These are phyloP conservation scores for Lophura nycthemera DNA, from an alignment of 2,113 vertebrate genomes.

Conservation along the genomic window DNA sequence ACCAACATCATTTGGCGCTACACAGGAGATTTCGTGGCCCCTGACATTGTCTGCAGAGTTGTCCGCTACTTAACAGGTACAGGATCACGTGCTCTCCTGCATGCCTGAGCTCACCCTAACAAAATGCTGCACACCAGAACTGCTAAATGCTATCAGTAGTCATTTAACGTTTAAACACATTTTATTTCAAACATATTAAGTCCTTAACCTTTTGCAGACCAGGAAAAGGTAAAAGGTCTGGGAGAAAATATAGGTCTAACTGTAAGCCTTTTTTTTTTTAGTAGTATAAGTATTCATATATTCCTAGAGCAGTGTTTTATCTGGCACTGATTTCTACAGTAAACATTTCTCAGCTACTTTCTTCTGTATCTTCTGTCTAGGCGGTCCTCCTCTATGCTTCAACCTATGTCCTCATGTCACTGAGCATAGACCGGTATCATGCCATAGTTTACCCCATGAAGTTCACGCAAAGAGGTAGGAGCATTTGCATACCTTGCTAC, in stretches of 20 bases:
- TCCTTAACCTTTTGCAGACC: neutral
- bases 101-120: fast-evolving
- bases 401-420: slow-evolving; percentile 80
- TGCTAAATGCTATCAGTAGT: neutral
- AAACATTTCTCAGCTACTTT: neutral
- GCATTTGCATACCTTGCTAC: neutral
- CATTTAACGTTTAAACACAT: neutral
- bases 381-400: slow-evolving; percentile 84
- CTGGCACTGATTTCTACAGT: neutral
- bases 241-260: neutral
- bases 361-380: slow-evolving; percentile 38
- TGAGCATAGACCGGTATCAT: slow-evolving; percentile 83
- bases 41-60: slow-evolving; percentile 76
- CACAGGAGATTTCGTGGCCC: slow-evolving; percentile 82
- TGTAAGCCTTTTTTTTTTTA: neutral
- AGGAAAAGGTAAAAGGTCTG: neutral
- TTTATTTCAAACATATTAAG: neutral
- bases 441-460: slow-evolving; percentile 85
- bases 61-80: slow-evolving; percentile 81
- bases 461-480: slow-evolving; percentile 83
- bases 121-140: neutral
- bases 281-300: neutral
- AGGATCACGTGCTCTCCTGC: fast-evolving
- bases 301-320: neutral
- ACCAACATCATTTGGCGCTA: slow-evolving; percentile 83